phyloP scores from a whole-genome alignment of 2,888 invertebrate species.

The Saturnia japonica region DNA sequence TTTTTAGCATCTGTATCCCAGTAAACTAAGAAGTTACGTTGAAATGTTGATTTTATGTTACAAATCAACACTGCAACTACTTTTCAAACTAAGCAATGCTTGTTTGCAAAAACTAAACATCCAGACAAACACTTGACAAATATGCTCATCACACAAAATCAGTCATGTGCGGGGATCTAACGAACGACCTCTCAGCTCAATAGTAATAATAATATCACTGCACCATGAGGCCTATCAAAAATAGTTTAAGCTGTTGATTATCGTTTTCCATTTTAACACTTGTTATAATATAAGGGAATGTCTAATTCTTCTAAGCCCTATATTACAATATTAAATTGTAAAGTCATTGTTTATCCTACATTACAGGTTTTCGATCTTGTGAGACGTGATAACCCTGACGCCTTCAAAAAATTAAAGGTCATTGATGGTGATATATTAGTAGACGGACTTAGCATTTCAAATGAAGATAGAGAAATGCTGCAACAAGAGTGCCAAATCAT shows the following conservation, averaged over 20 bases:
- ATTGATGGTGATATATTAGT: constrained; percentile 85
- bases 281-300: too few relatives aligned
- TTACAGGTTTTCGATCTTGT: constrained; percentile 79
- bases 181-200: too few relatives aligned
- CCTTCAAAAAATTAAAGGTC: constrained; percentile 84
- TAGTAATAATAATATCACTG: too few relatives aligned
- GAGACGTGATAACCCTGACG: constrained; percentile 78
- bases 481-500: constrained; percentile 85
- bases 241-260: too few relatives aligned
- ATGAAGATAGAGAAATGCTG: constrained; percentile 81
- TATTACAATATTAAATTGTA: not conserved
- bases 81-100: not conserved
- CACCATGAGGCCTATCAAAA: too few relatives aligned
- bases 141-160: too few relatives aligned
- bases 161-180: too few relatives aligned
- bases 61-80: not conserved
- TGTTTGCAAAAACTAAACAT: too few relatives aligned
- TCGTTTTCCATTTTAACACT: too few relatives aligned
- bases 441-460: constrained; percentile 82
- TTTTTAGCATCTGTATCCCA: not conserved
- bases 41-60: not conserved
- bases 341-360: not conserved
- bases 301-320: not conserved
- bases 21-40: too few relatives aligned
- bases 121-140: too few relatives aligned